Conservation (phyloP, 2,888 invertebrate genomes). For the Liodrosophila aerea region DNA sequence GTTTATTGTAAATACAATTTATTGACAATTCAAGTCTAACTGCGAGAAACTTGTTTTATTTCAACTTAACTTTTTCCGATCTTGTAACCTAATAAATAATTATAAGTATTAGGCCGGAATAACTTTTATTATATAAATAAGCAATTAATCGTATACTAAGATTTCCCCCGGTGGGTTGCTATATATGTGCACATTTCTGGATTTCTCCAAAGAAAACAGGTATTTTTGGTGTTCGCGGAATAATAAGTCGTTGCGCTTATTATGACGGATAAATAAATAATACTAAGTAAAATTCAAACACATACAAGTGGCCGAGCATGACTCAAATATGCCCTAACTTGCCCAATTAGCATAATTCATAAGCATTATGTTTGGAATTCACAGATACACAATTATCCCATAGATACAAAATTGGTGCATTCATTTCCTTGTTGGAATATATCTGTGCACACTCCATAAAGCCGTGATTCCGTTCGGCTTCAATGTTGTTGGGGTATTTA, state of each 20-base stretch:
- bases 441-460: no score
- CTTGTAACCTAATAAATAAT: no score
- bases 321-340: no score
- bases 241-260: not conserved
- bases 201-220: not conserved
- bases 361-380: constrained; percentile 10
- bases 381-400: constrained; percentile 19
- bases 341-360: constrained; percentile 37
- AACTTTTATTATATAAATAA: no score
- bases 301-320: not conserved
- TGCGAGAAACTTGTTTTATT: no score
- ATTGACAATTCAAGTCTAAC: no score
- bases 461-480: constrained; percentile 1
- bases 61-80: no score
- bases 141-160: not conserved
- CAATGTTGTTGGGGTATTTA: constrained; percentile 23
- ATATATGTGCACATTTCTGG: not conserved
- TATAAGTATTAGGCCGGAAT: no score
- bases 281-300: not conserved
- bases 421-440: constrained; percentile 1
- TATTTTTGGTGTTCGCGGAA: not conserved
- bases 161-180: not conserved
- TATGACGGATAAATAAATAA: not conserved
- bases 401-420: constrained; percentile 14
- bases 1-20: no score